phyloP scores from a whole-genome alignment of 2,113 vertebrate genomes.

The Paracanthobrama guichenoti region DNA sequence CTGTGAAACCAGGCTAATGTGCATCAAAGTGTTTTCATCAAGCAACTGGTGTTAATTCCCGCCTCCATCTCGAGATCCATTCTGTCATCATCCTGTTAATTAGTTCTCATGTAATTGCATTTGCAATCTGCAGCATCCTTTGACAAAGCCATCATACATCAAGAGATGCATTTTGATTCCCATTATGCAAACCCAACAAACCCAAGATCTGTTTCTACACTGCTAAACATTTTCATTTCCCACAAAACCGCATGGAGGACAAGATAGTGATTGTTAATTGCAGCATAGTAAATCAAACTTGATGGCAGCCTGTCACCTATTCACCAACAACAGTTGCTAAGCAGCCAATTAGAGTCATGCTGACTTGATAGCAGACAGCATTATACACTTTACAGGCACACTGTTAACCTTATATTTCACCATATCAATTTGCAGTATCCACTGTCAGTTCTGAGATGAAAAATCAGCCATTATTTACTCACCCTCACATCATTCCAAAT shows the following conservation, averaged over 20 bases:
- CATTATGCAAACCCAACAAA: conserved; percentile 1
- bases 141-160: background rate
- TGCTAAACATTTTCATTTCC: background rate
- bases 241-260: conserved; percentile 12
- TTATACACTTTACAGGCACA: background rate
- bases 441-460: background rate
- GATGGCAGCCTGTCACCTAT: background rate
- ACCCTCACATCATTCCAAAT: background rate
- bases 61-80: background rate
- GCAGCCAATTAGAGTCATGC: conserved; percentile 15
- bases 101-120: background rate
- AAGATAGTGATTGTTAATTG: conserved; percentile 9
- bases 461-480: background rate
- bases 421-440: background rate
- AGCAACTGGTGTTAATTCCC: background rate
- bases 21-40: background rate
- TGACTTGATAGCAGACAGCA: background rate
- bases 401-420: background rate
- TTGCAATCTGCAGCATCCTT: background rate
- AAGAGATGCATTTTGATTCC: background rate
- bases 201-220: background rate
- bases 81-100: conserved; percentile 4
- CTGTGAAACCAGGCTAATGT: background rate
- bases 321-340: background rate
- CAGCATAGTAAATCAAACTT: conserved; percentile 22